Base-by-base conservation (phyloP, 2,888 invertebrate species). In the Eupeodes luniger region DNA sequence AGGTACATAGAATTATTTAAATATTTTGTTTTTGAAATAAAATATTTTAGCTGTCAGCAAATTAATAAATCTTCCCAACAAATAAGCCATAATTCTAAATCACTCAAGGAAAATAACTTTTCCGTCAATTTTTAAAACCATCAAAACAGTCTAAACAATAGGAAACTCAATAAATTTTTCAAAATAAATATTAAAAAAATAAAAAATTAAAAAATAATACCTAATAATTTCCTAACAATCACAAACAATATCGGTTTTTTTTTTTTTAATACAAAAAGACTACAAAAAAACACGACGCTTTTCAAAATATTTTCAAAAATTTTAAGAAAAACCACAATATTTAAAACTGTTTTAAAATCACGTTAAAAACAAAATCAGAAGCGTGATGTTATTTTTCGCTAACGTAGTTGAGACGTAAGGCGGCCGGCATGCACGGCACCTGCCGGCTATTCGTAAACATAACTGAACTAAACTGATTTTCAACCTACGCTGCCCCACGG, bases 131-230 rank as follows among this genome's bases (percentile, higher is more conserved):
- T 61, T 34, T 47, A 47, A 70, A 53, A 51, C 67, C 61, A 79
- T 83, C 74, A 72, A n/a, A 78, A n/a, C 47, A n/a, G 44, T 74
- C 66, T 59, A 83, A 83, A 78, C 72, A 83, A 59, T 47, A 53
- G 16, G 49, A 66, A 64, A 72, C 44, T 40, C 11, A 83, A 78
- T 83, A 78, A 72, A 78, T 84, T 78, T 53, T 27, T 19, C 14
- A 34, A 44, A 19, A 82, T 44, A 61, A n/a, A 34, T 27, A 14
- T 49, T 4, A n/a, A 66, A 36, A 36, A 5, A 36, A 36, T 19
- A 19, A 19, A 19, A 27, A 27, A 3, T 27, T 27, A 3, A 4
- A 4, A 27, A 34, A 7, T 10, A 14, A 61, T n/a, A 36, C 34
- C 11, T 49, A 7, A 47, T n/a, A n/a, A 47, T 66, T 47, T 27